Base-by-base conservation (phyloP, 2,888 invertebrate genomes). In the Synergus laeviventris region DNA sequence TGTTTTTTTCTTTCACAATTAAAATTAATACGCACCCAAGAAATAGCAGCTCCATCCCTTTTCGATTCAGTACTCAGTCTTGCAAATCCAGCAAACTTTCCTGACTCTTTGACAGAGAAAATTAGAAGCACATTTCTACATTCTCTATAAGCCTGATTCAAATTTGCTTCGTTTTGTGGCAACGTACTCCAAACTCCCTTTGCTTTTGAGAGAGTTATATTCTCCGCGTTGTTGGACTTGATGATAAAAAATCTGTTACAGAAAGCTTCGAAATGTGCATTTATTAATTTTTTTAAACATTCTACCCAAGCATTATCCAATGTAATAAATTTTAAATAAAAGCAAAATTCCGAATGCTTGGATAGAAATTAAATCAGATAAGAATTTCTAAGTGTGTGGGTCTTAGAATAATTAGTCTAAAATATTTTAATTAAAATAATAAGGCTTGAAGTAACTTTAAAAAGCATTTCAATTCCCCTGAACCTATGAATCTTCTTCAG, bases 101-200 rank as follows among this genome's bases (percentile, higher is more conserved):
- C 99, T 92, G 98, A 99, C 92, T 99, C 99, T 91, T 98, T 98
- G 0, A 99, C 99, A 76, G 99, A 99, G 92, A 98, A 99, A 88
- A 99, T 96, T 74, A 99, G 93, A 81, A 99, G 93, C 9, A 99
- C 98, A 92, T 99, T 99, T 87, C 97, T 94, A 42, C 96, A 96
- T 90, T 98, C 98, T 90, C 95, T 94, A 87, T 95, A 98, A 0
- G 99, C 98, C 92, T 97, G 97, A 92, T 98, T 99, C 74, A 99
- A 93, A 91, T 98, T 97, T 1, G 97, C 95, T 92, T 99, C 99
- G 91, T 99, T 99, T 91, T 98, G 97, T 3, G 98, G 98, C 77
- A 98, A 94, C 3, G 99, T 99, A 3, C 99, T 98, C 99, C 99
- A 99, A 5, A 99, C 98, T 80, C 97, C 97, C 92, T 97, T 97